phyloP scores from a whole-genome alignment of 2,888 invertebrate genomes.

The Andricus quercusramuli region DNA sequence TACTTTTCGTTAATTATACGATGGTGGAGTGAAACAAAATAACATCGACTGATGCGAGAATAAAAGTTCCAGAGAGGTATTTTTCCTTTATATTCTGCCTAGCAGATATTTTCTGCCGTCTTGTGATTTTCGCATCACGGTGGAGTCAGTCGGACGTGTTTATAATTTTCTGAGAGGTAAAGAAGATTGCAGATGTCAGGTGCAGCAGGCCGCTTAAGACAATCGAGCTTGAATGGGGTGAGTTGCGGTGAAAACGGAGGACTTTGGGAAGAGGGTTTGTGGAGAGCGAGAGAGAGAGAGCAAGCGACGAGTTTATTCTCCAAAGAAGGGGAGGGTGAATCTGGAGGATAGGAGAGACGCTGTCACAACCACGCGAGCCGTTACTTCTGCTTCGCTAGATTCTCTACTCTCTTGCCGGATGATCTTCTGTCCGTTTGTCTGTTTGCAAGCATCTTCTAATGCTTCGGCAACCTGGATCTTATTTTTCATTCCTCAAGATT shows the following conservation, averaged over 20 bases:
- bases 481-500: conserved; percentile 60
- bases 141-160: conserved; percentile 61
- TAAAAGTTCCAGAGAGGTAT: conserved; percentile 28
- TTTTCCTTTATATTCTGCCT: conserved; percentile 26
- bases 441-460: conserved; percentile 68
- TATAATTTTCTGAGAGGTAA: conserved; percentile 72
- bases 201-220: conserved; percentile 70
- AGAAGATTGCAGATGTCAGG: conserved; percentile 76
- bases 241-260: conserved; percentile 72
- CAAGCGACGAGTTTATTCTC: conserved; percentile 60
- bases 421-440: conserved; percentile 69
- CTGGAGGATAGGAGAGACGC: conserved; percentile 54
- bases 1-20: conserved; percentile 39
- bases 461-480: conserved; percentile 64
- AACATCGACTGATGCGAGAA: conserved; percentile 17
- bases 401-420: conserved; percentile 63
- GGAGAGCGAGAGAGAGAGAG: conserved; percentile 74
- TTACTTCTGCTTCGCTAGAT: conserved; percentile 72
- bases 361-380: conserved; percentile 71
- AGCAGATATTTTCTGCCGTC: background rate
- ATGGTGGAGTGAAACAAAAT: conserved; percentile 37
- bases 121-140: conserved; percentile 18
- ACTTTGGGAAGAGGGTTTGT: conserved; percentile 72
- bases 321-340: conserved; percentile 45
- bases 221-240: conserved; percentile 62